phyloP scores from a whole-genome alignment of 2,888 invertebrate species.

The Notodonta dromedarius region DNA sequence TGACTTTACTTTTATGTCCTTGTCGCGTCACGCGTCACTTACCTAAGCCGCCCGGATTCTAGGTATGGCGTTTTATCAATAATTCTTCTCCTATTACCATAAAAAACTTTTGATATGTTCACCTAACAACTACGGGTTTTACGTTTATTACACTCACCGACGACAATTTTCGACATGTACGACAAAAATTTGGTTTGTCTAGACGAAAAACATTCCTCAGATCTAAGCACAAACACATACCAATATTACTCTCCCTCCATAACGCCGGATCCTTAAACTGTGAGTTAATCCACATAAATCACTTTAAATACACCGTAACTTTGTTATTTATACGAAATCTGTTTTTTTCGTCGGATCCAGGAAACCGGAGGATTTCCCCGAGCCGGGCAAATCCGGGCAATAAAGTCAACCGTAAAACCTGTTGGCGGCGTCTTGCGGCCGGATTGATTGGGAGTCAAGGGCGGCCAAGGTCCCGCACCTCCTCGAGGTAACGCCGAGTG shows the following conservation, averaged over 20 bases:
- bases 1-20: background rate
- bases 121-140: no score
- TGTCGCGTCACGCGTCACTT: background rate
- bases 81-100: background rate
- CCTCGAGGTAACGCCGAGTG: slow-evolving; percentile 28
- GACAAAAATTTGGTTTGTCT: background rate
- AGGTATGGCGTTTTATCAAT: background rate
- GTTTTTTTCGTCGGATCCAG: slow-evolving; percentile 52
- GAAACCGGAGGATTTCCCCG: slow-evolving; percentile 44
- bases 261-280: background rate
- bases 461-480: slow-evolving; percentile 57
- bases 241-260: background rate
- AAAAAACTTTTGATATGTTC: no score
- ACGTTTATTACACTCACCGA: no score
- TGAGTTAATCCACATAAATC: slow-evolving; percentile 1
- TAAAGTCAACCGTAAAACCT: slow-evolving; percentile 71
- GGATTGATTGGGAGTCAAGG: slow-evolving; percentile 63
- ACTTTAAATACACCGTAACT: slow-evolving; percentile 11
- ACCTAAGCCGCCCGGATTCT: background rate
- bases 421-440: slow-evolving; percentile 57
- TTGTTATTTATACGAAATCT: slow-evolving; percentile 64
- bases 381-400: slow-evolving; percentile 52
- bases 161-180: no score
- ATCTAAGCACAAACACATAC: background rate
- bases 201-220: background rate